A percentile compares a stretch with the other conserved stretches of the same genome.
These are phyloP conservation scores for Chrysolina oricalcia DNA, from an alignment of 2,888 invertebrate species.

Conservation along the genomic window DNA sequence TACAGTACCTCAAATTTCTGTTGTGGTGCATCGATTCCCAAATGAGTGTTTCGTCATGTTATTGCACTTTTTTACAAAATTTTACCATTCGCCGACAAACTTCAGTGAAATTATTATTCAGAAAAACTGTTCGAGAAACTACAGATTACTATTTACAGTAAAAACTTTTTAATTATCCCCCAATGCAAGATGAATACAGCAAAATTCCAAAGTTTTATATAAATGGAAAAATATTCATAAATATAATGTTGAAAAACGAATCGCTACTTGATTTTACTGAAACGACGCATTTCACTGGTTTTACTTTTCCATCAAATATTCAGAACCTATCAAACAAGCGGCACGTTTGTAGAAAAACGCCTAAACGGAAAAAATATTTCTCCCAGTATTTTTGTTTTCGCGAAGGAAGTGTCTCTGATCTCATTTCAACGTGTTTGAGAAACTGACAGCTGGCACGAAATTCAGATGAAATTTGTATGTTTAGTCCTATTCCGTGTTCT, in stretches of 20 bases:
- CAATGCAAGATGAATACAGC: background rate
- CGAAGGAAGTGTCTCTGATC: background rate
- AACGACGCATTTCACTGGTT: background rate
- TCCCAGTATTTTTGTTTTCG: background rate
- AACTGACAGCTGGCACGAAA: conserved; percentile 5
- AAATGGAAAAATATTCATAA: background rate
- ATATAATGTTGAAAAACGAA: background rate
- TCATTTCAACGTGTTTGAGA: background rate
- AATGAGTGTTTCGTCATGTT: too few species aligned
- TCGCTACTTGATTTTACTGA: background rate
- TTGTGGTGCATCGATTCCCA: too few species aligned
- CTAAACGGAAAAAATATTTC: background rate
- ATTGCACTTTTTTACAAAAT: too few species aligned
- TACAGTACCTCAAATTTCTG: too few species aligned
- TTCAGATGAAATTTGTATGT: conserved; percentile 25
- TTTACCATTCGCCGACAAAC: too few species aligned
- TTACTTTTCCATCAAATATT: background rate
- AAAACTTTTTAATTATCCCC: too few species aligned
- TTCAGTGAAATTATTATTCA: too few species aligned
- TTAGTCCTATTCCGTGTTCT: conserved; percentile 16
- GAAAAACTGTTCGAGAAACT: too few species aligned
- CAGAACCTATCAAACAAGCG: background rate
- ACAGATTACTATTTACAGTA: too few species aligned
- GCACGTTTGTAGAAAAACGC: background rate
- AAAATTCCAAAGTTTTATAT: too few species aligned